Evolutionary conservation across 2,113 vertebrate genomes (phyloP), one percentile per base, ranked within the genome.

Genomic region (Esox niger): DNA sequence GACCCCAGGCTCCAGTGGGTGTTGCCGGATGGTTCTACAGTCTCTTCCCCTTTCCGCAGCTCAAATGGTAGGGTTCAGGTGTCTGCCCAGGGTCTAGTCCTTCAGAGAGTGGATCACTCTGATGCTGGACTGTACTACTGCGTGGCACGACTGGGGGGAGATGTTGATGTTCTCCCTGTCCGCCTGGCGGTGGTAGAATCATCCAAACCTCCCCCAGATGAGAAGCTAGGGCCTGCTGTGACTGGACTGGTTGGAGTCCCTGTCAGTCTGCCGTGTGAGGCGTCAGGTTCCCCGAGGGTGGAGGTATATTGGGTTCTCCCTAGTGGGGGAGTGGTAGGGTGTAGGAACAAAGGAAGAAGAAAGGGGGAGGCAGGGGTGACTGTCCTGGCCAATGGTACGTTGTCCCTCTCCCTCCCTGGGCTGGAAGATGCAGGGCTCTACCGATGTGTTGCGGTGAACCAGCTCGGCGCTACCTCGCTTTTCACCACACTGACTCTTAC

Each of bases 61-160:
- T 33, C 62, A 2, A 76, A 89, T 10, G 87, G 87, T 29, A 87
- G 83, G 29, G 71, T 94, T 67, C 89, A 78, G 0, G 60, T 92
- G 26, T 90, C 92, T 6, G 81, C 66, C 26, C 47, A 21, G 4
- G 92, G 93, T 4, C 80, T 99, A 71, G 65, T 78, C 49, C 80
- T 98, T 64, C 84, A 82, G 55, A 66, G 82, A 10, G 73, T 86
- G 1, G 68, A 80, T 62, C 90, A 82, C 9, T 72, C 77, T 0
- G 94, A 99, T 77, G 77, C 91, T 6, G 97, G 97, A 1, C 21
- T 93, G 63, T 98, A 98, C 82, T 89, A 91, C 29, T 99, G 96
- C 0, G 0, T 94, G 35, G 94, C 91, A 4, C 84, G 56, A 20
- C 89, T 92, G 57, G 82, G 69, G 20, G 91, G 76, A 33, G 93